phyloP scores from a whole-genome alignment of 2,113 vertebrate species.

The Psilopsiagon aymara region DNA sequence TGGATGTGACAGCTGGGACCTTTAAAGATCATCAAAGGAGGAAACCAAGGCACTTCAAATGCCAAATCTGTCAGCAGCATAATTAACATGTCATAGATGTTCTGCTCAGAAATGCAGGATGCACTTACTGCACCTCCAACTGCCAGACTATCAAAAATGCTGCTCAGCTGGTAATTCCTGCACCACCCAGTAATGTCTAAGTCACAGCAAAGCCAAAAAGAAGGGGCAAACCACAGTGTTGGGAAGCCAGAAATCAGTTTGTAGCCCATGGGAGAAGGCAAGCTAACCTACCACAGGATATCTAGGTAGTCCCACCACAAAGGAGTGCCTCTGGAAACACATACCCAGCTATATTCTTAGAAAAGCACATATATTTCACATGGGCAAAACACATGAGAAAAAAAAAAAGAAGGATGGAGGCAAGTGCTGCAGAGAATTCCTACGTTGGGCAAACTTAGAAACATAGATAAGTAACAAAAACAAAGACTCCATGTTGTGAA shows the following conservation, averaged over 20 bases:
- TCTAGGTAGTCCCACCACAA: neutral
- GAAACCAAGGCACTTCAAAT: conserved; percentile 10
- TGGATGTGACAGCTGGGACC: conserved; percentile 3
- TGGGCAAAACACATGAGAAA: neutral
- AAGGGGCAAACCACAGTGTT: neutral
- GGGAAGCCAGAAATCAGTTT: neutral
- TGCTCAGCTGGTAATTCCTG: neutral
- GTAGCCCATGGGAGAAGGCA: neutral
- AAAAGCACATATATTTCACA: neutral
- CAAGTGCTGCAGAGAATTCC: neutral
- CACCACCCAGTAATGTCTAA: neutral
- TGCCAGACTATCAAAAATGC: neutral
- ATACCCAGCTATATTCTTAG: rapidly evolving
- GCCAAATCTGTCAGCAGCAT: neutral
- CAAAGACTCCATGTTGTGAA: neutral
- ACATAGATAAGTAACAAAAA: neutral
- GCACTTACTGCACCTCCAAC: neutral
- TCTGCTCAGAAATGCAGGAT: neutral
- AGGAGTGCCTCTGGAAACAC: neutral
- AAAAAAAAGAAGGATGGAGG: neutral
- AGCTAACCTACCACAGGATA: neutral
- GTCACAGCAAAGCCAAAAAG: neutral
- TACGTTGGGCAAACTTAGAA: neutral
- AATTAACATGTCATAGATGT: neutral
- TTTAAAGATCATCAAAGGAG: conserved; percentile 7